phyloP scores from a whole-genome alignment of 2,113 vertebrate genomes.

The Peromyscus californicus region DNA sequence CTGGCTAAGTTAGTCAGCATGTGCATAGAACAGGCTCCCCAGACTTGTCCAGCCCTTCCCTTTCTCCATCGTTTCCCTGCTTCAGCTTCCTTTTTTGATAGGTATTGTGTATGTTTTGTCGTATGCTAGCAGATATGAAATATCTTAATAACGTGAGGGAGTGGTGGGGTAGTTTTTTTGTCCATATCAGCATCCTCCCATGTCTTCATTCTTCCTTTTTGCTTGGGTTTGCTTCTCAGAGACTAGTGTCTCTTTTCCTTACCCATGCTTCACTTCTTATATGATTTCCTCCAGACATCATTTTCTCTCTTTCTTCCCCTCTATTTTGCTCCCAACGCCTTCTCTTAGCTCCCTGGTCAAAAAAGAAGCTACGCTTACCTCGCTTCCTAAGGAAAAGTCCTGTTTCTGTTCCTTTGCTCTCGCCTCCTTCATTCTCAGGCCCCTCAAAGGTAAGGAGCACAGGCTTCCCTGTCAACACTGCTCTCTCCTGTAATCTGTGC shows the following conservation, averaged over 20 bases:
- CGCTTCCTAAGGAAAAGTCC: neutral
- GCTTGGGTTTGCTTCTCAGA: neutral
- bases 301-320: neutral
- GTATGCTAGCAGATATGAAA: neutral
- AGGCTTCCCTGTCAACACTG: neutral
- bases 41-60: neutral
- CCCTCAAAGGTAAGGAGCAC: neutral
- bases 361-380: neutral
- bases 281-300: neutral
- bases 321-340: neutral
- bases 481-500: neutral
- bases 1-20: accelerated
- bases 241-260: neutral
- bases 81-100: neutral
- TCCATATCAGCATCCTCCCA: neutral
- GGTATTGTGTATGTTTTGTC: neutral
- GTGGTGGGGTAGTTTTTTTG: neutral
- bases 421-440: neutral
- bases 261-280: neutral
- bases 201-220: neutral
- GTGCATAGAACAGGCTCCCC: too few species aligned
- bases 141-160: neutral
- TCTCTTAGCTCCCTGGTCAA: neutral
- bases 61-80: neutral
- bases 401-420: neutral